Base-by-base conservation (phyloP, 2,888 invertebrate species). In the Aspidapion aeneum region DNA sequence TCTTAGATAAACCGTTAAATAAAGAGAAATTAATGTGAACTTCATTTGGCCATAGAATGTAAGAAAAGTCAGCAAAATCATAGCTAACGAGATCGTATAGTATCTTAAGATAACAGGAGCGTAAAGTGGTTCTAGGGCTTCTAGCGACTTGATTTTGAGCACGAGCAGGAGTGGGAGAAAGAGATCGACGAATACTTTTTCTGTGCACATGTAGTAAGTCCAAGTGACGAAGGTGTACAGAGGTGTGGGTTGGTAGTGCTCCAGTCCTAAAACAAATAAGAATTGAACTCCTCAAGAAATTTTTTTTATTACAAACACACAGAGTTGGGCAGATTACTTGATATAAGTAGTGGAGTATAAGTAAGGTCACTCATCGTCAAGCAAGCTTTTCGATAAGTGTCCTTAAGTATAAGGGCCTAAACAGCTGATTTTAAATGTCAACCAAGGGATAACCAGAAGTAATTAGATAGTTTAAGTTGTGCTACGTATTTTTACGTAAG, bases 71-170 rank as follows among this genome's bases (percentile, higher is more conserved):
- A 85, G 82, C 57, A 89, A 76, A 0, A 87, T 77, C 18, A 82
- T 70, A 0, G 90, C 87, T 63, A 87, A 72, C 0, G 77, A 70
- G 1, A 87, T 83, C 0, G 89, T 87, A 57, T 86, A 82, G 5
- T 81, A 81, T 61, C 86, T 82, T 1, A 90, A 81, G 73, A 88
- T 82, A 16, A 88, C 87, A 0, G 89, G 88, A 18, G 86, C 87
- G 77, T 90, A 90, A 20, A 90, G 77, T 49, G 82, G 79, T 74
- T 91, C 91, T 77, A 91, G 82, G n/a, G 87, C 88, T 74, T 91
- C 90, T 16, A 90, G 79, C 1, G 81, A 78, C 62, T 88, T 87
- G 0, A 89, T 70, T 70, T 86, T 86, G 60, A 89, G 74, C 66
- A 84, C 83, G 0, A 84, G 78, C 19, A 90, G 74, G 1, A 85